Conservation (phyloP, 2,888 invertebrate species). For the Thymelicus acteon region DNA sequence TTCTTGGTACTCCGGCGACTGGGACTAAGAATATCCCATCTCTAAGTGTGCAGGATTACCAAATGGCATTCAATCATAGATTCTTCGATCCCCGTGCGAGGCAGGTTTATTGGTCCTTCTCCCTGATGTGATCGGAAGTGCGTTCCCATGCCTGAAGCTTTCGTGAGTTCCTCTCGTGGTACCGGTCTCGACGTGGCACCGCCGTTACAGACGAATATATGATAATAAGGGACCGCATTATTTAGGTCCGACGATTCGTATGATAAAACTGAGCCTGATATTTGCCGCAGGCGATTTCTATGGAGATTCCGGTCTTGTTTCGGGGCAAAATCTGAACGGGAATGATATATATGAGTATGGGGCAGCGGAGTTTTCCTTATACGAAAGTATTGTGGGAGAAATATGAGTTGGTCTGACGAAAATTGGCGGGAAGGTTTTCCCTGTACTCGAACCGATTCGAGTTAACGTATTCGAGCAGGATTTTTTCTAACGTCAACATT, state of each 20-base stretch:
- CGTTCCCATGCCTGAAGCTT: slow-evolving; percentile 55
- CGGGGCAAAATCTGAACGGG: slow-evolving; percentile 77
- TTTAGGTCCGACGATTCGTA: slow-evolving; percentile 81
- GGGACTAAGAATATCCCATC: too few species aligned
- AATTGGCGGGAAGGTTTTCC: slow-evolving; percentile 41
- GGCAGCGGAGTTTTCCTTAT: slow-evolving; percentile 60
- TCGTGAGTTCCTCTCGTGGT: slow-evolving; percentile 55
- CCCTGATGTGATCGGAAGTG: slow-evolving; percentile 40
- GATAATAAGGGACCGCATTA: slow-evolving; percentile 74
- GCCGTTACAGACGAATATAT: slow-evolving; percentile 66
- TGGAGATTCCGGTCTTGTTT: slow-evolving; percentile 82
- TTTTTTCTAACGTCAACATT: slow-evolving; percentile 32
- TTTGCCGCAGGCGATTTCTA: slow-evolving; percentile 81
- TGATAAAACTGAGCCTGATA: slow-evolving; percentile 81
- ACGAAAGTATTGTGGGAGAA: slow-evolving; percentile 58
- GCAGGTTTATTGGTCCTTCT: background rate
- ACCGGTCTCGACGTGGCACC: slow-evolving; percentile 67
- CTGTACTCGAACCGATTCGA: slow-evolving; percentile 1
- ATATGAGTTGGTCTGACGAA: slow-evolving; percentile 44
- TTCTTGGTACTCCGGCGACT: too few species aligned
- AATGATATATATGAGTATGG: slow-evolving; percentile 67
- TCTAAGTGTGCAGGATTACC: too few species aligned
- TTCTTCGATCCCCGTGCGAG: background rate
- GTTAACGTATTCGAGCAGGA: slow-evolving; percentile 31
- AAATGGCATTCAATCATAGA: too few species aligned